Evolutionary conservation across 92 coral and sea anemone genomes (phyloP), one percentile per base, ranked within the genome.

Genomic region (Parazoanthus swiftii): DNA sequence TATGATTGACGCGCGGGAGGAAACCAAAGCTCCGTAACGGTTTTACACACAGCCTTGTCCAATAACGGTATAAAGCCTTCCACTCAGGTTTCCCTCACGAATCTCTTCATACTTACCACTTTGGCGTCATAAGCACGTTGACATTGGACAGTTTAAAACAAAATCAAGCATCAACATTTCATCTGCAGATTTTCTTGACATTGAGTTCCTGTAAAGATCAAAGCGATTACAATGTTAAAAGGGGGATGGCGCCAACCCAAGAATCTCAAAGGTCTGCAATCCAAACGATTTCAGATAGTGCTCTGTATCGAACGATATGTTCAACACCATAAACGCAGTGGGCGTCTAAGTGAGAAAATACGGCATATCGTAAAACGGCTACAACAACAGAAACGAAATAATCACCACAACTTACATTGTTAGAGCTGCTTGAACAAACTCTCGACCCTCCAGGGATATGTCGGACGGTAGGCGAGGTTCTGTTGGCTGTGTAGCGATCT

Each of bases 401-500:
- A 36, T 85, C 8, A 81, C 14, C 8, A 26, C 20, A 23, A 85
- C 94, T 67, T 80, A 95, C 98, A 79, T 96, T 67, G 81, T 89
- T 26, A 97, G 93, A n/a, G 98, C 96, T 35, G 93, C 85, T 43
- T 91, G 90, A 38, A 97, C 89, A 76, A 97, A 97, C 42, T 95
- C 99, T 36, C 94, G 91, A 39, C 98, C 96, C 46, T 92, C 93
- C 42, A 85, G 89, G 37, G 98, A 94, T 15, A 92, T 79, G 33
- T 97, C 99, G 2, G 56, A 77, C 16, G 97, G 93, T 78, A 97
- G 89, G 8, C 90, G 90, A 3, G 99, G 98, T 42, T 97, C 98
- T 0, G 99, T 97, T 44, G 92, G 90, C 72, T 95, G 98, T 0
- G 99, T 97, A 13, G 99, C 99, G 76, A 97, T 97, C 88, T 97